Base-by-base conservation (phyloP, 2,888 invertebrate species). In the Mamestra brassicae region DNA sequence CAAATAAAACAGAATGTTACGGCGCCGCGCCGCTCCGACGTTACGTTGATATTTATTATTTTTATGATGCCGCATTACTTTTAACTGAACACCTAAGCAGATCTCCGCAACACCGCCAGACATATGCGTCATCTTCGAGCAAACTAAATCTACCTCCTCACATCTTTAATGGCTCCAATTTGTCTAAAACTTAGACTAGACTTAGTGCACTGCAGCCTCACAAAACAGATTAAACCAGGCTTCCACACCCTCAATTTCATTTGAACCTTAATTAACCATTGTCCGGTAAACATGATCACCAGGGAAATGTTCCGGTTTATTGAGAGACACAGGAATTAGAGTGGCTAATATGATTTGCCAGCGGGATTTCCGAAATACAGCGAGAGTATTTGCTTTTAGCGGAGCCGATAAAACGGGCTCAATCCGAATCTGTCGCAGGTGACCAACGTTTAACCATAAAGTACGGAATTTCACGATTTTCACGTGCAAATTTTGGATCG, bases 1-100 rank as follows among this genome's bases (percentile, higher is more conserved):
- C 38, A 76, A 74, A 76, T 76, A 64, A 42, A 75, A 47, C 11
- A 13, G 0, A 62, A 64, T 34, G 13, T 74, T 64, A 26, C 15
- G 4, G 38, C 13, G 52, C 36, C 26, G 10, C 26, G 10, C 57
- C 26, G 1, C 11, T 17, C 26, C 26, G 60, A 45, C 42, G 34
- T 58, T 42, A 38, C 15, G 42, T 26, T 74, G 6, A 10, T 74
- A 74, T 73, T 73, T 45, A 58, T 72, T 61, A 61, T 17, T 38
- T 63, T 52, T 63, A 65, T 55, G 66, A 74, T 57, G 4, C 68
- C 57, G 34, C 57, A 52, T 57, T 50, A 57, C 42, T 17, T 68
- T 67, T 26, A 58, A 57, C 50, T 77, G n/a, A 55, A 36, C 4
- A 45, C 7, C 17, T 77, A 17, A 77, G 50, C 15, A 60, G 10